Evolutionary conservation across 2,113 vertebrate genomes (phyloP), one percentile per base, ranked within the genome.

Genomic region (Chaenogobius annularis): DNA sequence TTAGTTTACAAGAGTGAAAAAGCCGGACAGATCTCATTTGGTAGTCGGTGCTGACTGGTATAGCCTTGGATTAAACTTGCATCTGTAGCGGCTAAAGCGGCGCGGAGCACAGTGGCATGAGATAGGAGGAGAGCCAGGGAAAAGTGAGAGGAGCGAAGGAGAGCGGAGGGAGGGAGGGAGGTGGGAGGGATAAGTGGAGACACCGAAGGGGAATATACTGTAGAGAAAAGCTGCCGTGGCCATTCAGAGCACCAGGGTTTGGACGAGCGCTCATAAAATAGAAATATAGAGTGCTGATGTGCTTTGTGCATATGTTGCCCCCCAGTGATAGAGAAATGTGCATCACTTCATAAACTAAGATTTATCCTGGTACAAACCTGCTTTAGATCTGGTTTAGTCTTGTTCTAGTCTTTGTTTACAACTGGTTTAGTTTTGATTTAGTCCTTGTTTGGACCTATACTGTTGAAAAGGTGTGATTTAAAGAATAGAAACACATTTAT

Each of bases 11-110:
- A 73, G 78, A 74, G 75, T 70, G 68, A 69, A 79, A 5, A 59
- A 26, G 56, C 56, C 14, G 7, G 22, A 22, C 23, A 7, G 55
- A 74, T 81, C 84, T 79, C 83, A 66, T 73, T 84, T 75, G 80
- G 79, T 75, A 68, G 55, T 48, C 70, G 26, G 83, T 77, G 72
- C 78, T 80, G 74, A 71, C 83, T 23, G 75, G 73, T 72, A 83
- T 12, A 61, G 58, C 58, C 77, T 69, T 81, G 73, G 85, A 90
- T 92, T 90, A 85, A 91, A 92, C 80, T 89, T 91, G 85, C 90
- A 89, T 89, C 85, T 85, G 85, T 79, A 77, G 81, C 72, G 77
- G 58, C 58, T 78, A 87, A 78, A 90, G 88, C 79, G 31, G 68
- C 77, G 79, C 72, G 1, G 77, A 73, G 84, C 77, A 71, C 82